phyloP scores from a whole-genome alignment of 92 coral and sea anemone genomes.

The Phymanthus crucifer region DNA sequence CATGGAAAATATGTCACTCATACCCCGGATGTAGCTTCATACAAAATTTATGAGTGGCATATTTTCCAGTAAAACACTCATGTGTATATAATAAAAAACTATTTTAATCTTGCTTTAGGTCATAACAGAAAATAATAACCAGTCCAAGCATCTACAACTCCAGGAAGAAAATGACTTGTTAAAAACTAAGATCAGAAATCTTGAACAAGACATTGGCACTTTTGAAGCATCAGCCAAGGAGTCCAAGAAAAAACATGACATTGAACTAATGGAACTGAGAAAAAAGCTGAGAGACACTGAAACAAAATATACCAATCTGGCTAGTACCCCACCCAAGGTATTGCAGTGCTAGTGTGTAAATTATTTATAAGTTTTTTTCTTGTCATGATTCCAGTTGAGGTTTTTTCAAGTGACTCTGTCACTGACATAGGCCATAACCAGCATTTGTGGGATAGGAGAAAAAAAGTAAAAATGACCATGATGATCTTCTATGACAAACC shows the following conservation, averaged over 20 bases:
- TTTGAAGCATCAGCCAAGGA: slow-evolving; percentile 51
- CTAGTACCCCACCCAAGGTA: slow-evolving; percentile 96
- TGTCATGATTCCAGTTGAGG: too few relatives aligned
- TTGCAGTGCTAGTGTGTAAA: background rate
- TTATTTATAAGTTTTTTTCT: too few relatives aligned
- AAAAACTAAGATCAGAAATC: slow-evolving; percentile 54
- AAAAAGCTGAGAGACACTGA: slow-evolving; percentile 84
- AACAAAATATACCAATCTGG: slow-evolving; percentile 81
- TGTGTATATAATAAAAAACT: background rate
- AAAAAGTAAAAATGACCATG: too few relatives aligned
- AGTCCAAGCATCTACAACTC: slow-evolving; percentile 37
- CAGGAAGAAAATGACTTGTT: slow-evolving; percentile 74
- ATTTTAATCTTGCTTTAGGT: background rate
- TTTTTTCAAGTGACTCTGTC: too few relatives aligned
- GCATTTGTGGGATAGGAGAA: too few relatives aligned
- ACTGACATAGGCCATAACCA: too few relatives aligned
- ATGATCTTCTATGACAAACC: too few relatives aligned
- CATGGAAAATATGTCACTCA: too few relatives aligned
- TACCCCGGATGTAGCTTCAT: too few relatives aligned
- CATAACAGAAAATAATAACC: slow-evolving; percentile 29
- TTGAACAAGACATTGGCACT: slow-evolving; percentile 67
- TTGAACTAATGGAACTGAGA: slow-evolving; percentile 67
- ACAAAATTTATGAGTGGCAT: too few relatives aligned
- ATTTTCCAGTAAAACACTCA: too few relatives aligned
- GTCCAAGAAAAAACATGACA: slow-evolving; percentile 57